A percentile compares a stretch with the other conserved stretches of the same genome.
Conservation (phyloP, 2,888 invertebrate species). For the Bugulina stolonifera region DNA sequence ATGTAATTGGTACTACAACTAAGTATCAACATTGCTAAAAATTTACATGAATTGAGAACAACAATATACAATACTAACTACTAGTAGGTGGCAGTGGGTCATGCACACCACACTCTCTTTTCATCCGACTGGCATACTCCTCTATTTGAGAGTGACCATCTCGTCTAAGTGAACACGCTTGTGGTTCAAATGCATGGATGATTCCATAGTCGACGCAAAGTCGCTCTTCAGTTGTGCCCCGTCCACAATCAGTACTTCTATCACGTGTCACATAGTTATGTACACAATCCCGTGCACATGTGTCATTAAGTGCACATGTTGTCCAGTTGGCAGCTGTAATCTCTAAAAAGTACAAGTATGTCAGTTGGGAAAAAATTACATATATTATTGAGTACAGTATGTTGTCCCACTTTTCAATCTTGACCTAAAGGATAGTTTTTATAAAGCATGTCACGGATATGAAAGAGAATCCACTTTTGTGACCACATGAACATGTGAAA, state of each 20-base stretch:
- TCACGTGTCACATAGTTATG: background rate
- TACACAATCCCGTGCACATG: slow-evolving; percentile 5
- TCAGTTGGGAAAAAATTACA: too few species aligned
- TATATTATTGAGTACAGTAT: too few species aligned
- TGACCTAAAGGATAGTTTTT: too few species aligned
- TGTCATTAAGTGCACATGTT: background rate
- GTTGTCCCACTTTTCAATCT: too few species aligned
- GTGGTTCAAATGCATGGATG: background rate
- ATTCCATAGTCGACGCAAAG: slow-evolving; percentile 19
- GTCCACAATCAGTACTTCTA: background rate
- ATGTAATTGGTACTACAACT: too few species aligned
- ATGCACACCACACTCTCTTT: background rate
- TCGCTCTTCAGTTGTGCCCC: background rate
- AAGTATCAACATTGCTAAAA: too few species aligned
- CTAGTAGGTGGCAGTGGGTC: background rate
- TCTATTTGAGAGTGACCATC: background rate
- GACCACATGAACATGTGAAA: too few species aligned
- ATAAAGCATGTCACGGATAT: too few species aligned
- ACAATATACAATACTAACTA: too few species aligned
- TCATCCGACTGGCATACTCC: background rate
- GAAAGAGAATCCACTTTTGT: too few species aligned
- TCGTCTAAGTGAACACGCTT: background rate
- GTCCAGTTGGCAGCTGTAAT: background rate
- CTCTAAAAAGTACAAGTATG: too few species aligned
- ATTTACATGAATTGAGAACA: too few species aligned